Conservation (phyloP, 2,113 vertebrate genomes). For the Hystrix brachyura region DNA sequence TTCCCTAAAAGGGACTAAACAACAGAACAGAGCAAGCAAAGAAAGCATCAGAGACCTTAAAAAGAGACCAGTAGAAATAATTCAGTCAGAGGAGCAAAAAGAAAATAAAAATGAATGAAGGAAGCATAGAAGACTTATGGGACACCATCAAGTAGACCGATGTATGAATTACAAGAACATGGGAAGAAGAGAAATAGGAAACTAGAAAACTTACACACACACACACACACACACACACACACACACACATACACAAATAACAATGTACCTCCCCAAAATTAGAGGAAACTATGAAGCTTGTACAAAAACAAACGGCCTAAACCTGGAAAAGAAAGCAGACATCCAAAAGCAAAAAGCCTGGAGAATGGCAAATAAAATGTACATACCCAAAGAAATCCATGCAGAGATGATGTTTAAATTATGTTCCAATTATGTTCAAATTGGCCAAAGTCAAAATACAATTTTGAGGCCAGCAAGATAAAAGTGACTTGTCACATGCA, state of each 20-base stretch:
- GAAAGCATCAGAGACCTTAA: not conserved
- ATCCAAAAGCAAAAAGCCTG: not conserved
- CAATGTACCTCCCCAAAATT: not conserved
- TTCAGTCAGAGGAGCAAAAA: not conserved
- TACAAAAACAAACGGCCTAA: not conserved
- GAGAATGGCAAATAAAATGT: not conserved
- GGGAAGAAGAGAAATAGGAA: not conserved
- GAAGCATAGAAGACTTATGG: not conserved
- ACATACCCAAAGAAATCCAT: not conserved
- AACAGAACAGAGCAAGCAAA: not conserved
- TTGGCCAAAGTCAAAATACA: not conserved
- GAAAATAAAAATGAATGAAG: not conserved
- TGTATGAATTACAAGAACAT: not conserved
- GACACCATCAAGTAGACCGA: not conserved
- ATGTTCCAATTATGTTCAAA: not conserved
- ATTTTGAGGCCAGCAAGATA: not conserved
- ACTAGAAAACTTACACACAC: not conserved
- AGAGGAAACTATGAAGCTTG: not conserved
- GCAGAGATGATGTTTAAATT: not conserved
- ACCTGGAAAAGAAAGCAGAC: not conserved
- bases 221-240: no score
- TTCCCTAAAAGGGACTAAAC: not conserved
- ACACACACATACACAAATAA: not conserved
- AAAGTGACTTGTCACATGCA: not conserved
- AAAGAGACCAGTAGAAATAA: not conserved